These are phyloP conservation scores for Oreonectes daqikongensis DNA, from an alignment of 2,797 vertebrate species.

Conservation along the genomic window DNA sequence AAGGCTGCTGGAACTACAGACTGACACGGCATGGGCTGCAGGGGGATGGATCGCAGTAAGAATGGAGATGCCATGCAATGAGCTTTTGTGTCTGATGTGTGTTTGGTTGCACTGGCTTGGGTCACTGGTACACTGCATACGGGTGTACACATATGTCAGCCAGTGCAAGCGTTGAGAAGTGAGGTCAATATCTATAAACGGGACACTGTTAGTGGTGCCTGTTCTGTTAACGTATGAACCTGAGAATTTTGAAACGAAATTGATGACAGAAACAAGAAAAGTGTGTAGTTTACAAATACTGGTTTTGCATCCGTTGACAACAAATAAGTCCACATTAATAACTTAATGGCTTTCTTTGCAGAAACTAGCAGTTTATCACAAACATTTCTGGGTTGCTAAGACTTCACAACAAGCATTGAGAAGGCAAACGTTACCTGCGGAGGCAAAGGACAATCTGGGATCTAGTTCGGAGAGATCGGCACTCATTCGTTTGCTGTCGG, in stretches of 20 bases:
- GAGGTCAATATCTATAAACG: constrained; percentile 27
- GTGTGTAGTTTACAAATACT: constrained; percentile 5
- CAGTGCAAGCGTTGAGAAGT: constrained; percentile 26
- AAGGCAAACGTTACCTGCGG: constrained; percentile 81
- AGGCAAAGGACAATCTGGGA: constrained; percentile 82
- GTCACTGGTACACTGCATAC: constrained; percentile 10
- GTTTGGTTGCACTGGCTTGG: constrained; percentile 12
- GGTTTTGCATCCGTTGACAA: not conserved
- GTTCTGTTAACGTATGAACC: constrained; percentile 23
- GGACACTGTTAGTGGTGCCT: constrained; percentile 32
- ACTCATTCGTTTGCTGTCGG: constrained; percentile 93
- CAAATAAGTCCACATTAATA: not conserved
- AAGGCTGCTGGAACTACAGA: constrained; percentile 8
- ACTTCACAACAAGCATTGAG: not conserved
- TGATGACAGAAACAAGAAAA: not conserved
- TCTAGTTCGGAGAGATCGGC: constrained; percentile 95
- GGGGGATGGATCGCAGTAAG: not conserved
- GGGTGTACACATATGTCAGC: not conserved
- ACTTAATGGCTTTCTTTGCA: not conserved
- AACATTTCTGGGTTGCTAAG: not conserved
- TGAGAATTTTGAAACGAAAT: constrained; percentile 1
- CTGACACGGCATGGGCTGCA: constrained; percentile 5
- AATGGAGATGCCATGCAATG: constrained; percentile 32
- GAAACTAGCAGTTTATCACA: not conserved
- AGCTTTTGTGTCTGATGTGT: constrained; percentile 20